Evolutionary conservation across 2,113 vertebrate species (phyloP).

Genomic region (Pollachius pollachius): DNA sequence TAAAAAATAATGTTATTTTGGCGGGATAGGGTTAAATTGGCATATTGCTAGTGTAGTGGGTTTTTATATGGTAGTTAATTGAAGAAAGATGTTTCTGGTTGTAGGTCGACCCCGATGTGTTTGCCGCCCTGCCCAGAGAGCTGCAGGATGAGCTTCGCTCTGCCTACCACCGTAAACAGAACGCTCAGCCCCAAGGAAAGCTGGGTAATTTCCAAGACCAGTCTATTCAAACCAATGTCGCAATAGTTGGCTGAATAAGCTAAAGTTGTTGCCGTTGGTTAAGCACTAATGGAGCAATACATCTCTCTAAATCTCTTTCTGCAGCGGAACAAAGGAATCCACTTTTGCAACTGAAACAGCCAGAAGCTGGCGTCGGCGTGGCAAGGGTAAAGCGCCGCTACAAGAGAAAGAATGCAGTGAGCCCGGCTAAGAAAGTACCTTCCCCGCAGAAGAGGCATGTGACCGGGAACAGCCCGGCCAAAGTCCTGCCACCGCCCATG

Average conservation of each 20-base stretch:
- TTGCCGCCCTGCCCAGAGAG: slow-evolving; percentile 90
- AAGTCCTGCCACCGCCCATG: slow-evolving; percentile 70
- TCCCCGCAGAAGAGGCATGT: slow-evolving; percentile 84
- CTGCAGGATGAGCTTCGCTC: slow-evolving; percentile 90
- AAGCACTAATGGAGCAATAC: not conserved
- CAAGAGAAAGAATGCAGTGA: slow-evolving; percentile 79
- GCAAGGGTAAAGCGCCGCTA: slow-evolving; percentile 81
- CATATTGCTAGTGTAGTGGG: not conserved
- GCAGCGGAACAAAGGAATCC: slow-evolving; percentile 82
- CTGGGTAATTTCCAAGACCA: slow-evolving; percentile 37
- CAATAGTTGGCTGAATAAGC: not conserved
- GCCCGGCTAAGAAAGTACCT: slow-evolving; percentile 79
- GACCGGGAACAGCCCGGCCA: slow-evolving; percentile 76
- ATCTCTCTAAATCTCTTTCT: slow-evolving; percentile 4
- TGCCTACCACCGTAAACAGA: slow-evolving; percentile 82
- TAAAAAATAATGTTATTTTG: not conserved
- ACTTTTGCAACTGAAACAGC: slow-evolving; percentile 79
- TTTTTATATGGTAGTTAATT: not conserved
- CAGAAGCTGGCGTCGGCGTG: slow-evolving; percentile 41
- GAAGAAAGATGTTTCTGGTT: slow-evolving; percentile 12
- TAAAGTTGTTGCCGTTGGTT: not conserved
- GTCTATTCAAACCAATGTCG: not conserved
- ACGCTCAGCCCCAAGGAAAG: slow-evolving; percentile 61
- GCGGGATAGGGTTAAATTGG: not conserved
- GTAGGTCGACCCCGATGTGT: slow-evolving; percentile 96